Evolutionary conservation across 2,888 invertebrate genomes (phyloP), one percentile per base, ranked within the genome.

Genomic region (Carpatolechia fugitivella): DNA sequence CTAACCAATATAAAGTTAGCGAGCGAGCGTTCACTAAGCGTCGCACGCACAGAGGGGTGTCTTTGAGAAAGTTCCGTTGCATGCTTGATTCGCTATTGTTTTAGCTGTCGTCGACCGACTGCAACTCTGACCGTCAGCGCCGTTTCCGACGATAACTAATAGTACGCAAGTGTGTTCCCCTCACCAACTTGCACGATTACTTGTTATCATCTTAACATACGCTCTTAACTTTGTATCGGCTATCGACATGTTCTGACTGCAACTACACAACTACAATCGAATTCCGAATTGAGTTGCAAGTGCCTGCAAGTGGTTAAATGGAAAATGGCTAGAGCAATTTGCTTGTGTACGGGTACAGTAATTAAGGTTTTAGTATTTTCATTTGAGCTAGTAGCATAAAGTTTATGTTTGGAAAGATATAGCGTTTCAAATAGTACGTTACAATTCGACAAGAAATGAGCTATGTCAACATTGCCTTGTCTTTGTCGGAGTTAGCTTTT

Each of bases 41-140:
- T 79, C 76, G 76, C 84, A 87, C 88, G 85, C 87, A 86, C 83
- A 75, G 82, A 80, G 80, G n/a, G 81, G 80, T 84, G 82, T 87
- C 83, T 85, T 84, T 79, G 84, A 76, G 74, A 74, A 84, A 87
- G 85, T 88, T 89, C 82, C 81, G 80, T 78, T 84, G 86, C 86
- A 89, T 87, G 84, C 82, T 86, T 85, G 85, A 88, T 88, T 85
- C 80, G 80, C 82, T 82, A 86, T 87, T 88, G 85, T 88, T 85
- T 84, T 78, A 85, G 79, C 73, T n/a, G n/a, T n/a, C 69, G 72
- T 72, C 72, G 74, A 81, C 73, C 71, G 64, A 77, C 70, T 74
- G 76, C 74, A 77, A 85, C 83, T 86, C 80, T 80, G 84, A 80
- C 82, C 85, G 76, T 44, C 70, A 67, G 64, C 65, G 59, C 58